These are phyloP conservation scores for Contarinia nasturtii DNA, from an alignment of 1,140 invertebrate species.

Conservation along the genomic window DNA sequence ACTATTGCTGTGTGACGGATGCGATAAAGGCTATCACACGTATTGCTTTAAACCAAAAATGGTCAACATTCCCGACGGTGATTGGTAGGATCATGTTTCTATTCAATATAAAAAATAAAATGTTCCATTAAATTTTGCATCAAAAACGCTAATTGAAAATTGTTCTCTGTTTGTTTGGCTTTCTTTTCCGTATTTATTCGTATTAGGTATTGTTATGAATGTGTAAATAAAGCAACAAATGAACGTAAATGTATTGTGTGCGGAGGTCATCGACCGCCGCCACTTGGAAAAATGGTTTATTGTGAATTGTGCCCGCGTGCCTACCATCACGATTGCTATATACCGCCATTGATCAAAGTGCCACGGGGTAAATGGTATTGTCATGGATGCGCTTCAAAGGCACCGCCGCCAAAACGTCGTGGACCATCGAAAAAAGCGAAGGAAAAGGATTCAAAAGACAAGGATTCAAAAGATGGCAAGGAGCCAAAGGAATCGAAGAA, in stretches of 20 bases:
- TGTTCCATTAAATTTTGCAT: too few relatives aligned
- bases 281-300: constrained; percentile 49
- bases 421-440: constrained; percentile 20
- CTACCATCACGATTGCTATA: constrained; percentile 83
- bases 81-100: constrained; percentile 49
- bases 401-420: constrained; percentile 41
- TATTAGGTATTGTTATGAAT: constrained; percentile 81
- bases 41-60: constrained; percentile 96
- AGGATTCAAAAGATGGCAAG: not conserved
- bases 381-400: constrained; percentile 56
- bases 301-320: constrained; percentile 80
- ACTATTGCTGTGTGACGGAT: constrained; percentile 85
- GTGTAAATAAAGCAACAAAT: constrained; percentile 86
- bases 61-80: constrained; percentile 88
- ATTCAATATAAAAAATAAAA: not conserved
- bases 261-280: constrained; percentile 42
- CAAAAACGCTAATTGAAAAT: too few relatives aligned
- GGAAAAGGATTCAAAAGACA: not conserved
- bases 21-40: constrained; percentile 94
- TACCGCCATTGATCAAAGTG: constrained; percentile 66
- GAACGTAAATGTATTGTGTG: constrained; percentile 77
- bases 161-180: too few relatives aligned
- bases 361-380: constrained; percentile 78
- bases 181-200: not conserved
- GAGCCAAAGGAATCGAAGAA: constrained; percentile 4